Evolutionary conservation across 2,888 invertebrate species (phyloP), one percentile per base, ranked within the genome.

Genomic region (Tetheella fluctuosa): DNA sequence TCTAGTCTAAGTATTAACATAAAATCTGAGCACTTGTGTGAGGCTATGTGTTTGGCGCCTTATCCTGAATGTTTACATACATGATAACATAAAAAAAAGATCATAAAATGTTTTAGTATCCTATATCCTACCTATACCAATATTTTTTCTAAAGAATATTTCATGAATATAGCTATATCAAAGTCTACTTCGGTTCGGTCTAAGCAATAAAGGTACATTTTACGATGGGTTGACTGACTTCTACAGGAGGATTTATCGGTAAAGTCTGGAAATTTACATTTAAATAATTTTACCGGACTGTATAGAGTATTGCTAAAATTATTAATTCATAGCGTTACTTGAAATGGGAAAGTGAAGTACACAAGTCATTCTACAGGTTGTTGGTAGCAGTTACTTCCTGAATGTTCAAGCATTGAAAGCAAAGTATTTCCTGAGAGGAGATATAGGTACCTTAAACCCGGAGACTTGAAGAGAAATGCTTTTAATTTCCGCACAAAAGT

Each of bases 91-190:
- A 34, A 30, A 25, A n/a, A n/a, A 53, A 54, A 54, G 28, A n/a
- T n/a, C 53, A n/a, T 28, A 54, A 37, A 55, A 55, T 55, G 37
- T 55, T 55, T 54, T 30, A 54, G n/a, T 30, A 12, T 20, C 8
- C n/a, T 25, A 25, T 25, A 25, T 12, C 10, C 10, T 30, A 10
- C 30, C 30, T 30, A 30, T 13, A 23, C 20, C 15, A 55, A 55
- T 55, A 55, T 23, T 23, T 55, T 34, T 54, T 34, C 6, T 25
- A 17, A 20, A 54, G 34, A 17, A 54, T 20, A 34, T 34, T 55
- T 55, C 34, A 55, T 37, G 37, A 25, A 23, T 55, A 20, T 55
- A 48, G 48, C 20, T 48, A 7, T 48, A 48, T 48, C 20, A 20
- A 48, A 20, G 0, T 48, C 20, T 48, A 20, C 20, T 48, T 48